Base-by-base conservation (phyloP, 1,140 invertebrate genomes). In the Drosophila serrata region DNA sequence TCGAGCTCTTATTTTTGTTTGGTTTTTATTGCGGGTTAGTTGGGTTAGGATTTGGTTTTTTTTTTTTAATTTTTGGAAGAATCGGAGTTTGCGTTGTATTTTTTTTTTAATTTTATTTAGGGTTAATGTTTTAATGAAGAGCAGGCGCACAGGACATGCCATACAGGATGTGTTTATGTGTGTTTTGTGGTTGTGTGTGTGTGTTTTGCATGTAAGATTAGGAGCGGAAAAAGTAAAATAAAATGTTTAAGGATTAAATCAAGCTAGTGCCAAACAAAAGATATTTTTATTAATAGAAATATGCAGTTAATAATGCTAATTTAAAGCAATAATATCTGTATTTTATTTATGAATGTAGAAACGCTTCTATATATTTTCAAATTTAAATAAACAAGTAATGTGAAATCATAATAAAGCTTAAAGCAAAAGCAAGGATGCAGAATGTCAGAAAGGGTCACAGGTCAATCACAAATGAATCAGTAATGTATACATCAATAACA, bases 1-100 rank as follows among this genome's bases (percentile, higher is more conserved):
- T 90, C 85, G 49, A 85, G 74, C 59, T 88, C 85, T 88, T 53
- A 22, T 22, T 35, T 37, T 37, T 24, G 49, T 53, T 63, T 75
- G 17, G 17, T 31, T 58, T 56, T 76, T 24, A 12, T 58, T 45
- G 17, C 60, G 43, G 56, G 65, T 73, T 72, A 72, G 69, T 73
- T 37, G 67, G 69, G 55, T 62, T 51, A 62, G 51, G 69, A 37
- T 48, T 37, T 61, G 33, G 56, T 42, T 63, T 48, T 17, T n/a
- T 3, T 58, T 29, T 42, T 63, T 48, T 17, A 13, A 24, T 58
- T 29, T 39, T 65, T 43, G 17, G 17, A 37, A 33, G 37, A 35
- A 43, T n/a, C 24, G 29, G 39, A 62, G 39, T 63, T 63, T 19
- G 31, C 13, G 59, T 43, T 72, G 56, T 22, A 51, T 48, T 65